Percentiles rank a stretch among this genome's conserved stretches.
Evolutionary conservation across 2,888 invertebrate genomes (phyloP).

Genomic region (Didymodactylos carnosus): DNA sequence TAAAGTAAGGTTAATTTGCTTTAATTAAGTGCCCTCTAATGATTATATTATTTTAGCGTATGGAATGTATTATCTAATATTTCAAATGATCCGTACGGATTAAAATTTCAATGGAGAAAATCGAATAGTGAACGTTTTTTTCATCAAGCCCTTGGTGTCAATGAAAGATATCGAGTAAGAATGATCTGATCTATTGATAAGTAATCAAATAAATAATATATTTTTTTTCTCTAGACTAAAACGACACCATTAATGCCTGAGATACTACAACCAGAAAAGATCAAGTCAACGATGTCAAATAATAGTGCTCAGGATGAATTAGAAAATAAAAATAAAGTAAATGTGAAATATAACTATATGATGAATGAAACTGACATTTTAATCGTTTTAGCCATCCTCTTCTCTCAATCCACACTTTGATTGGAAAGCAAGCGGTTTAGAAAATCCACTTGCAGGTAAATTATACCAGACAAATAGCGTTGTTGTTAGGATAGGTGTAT

Average conservation of each 20-base stretch:
- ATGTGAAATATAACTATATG: background rate
- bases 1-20: background rate
- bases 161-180: background rate
- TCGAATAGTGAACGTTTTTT: background rate
- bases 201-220: background rate
- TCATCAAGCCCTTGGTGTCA: background rate
- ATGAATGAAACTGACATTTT: background rate
- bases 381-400: background rate
- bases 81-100: background rate
- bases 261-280: no score
- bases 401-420: background rate
- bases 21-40: background rate
- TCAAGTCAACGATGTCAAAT: background rate
- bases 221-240: background rate
- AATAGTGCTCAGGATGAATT: background rate
- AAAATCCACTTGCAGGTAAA: background rate
- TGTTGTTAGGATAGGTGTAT: no score
- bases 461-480: no score
- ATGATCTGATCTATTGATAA: no score
- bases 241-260: background rate
- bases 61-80: background rate
- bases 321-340: no score
- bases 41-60: background rate
- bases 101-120: background rate
- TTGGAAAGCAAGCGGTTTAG: background rate